Evolutionary conservation across 2,113 vertebrate species (phyloP).

Genomic region (Ivindomyrus marchei): DNA sequence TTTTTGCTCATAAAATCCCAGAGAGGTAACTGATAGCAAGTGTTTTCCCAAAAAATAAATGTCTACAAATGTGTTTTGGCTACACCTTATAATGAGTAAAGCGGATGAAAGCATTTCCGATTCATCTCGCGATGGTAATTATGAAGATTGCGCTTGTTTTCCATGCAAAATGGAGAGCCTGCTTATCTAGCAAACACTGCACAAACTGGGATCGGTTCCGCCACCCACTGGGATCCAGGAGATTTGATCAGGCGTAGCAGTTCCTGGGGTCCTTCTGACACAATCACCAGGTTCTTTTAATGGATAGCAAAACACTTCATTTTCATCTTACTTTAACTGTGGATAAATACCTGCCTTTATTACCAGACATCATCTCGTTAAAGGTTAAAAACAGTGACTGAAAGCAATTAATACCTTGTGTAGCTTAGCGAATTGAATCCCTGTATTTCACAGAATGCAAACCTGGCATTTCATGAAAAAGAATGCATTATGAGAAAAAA

Average conservation of each 20-base stretch:
- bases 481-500: background rate
- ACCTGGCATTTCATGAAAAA: background rate
- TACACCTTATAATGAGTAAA: background rate
- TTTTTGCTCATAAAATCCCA: background rate
- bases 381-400: background rate
- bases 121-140: conserved; percentile 14
- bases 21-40: background rate
- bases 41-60: background rate
- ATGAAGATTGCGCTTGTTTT: background rate
- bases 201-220: background rate
- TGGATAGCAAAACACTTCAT: background rate
- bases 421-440: background rate
- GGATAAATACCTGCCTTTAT: background rate
- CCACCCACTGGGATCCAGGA: background rate
- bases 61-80: background rate
- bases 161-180: background rate
- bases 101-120: background rate
- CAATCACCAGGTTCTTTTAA: background rate
- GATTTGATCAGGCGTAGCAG: background rate
- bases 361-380: background rate
- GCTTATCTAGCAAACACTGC: background rate
- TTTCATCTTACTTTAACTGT: background rate
- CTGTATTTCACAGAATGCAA: background rate
- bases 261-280: background rate
- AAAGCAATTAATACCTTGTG: background rate